phyloP scores from a whole-genome alignment of 2,113 vertebrate genomes.

The Cromileptes altivelis region DNA sequence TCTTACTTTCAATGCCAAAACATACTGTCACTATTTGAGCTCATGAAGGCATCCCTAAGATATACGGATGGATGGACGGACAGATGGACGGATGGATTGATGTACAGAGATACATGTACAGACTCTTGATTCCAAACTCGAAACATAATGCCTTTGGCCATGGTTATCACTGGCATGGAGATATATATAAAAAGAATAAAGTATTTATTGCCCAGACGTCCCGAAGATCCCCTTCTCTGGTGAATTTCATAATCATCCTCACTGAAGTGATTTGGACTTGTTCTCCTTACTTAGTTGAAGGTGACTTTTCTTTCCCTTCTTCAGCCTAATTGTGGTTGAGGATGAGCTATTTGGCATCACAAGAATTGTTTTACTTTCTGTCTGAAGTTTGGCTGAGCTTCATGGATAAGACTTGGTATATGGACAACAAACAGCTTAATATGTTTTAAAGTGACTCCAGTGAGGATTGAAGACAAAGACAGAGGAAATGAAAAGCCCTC shows the following conservation, averaged over 20 bases:
- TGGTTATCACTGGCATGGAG: too few species aligned
- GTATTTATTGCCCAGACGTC: not conserved
- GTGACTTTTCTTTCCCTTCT: slow-evolving; percentile 34
- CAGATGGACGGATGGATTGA: too few species aligned
- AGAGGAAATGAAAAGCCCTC: slow-evolving; percentile 40
- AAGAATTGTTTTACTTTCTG: slow-evolving; percentile 33
- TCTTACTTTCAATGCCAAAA: too few species aligned
- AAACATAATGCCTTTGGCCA: too few species aligned
- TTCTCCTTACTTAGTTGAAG: slow-evolving; percentile 41
- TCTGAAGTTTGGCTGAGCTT: slow-evolving; percentile 55
- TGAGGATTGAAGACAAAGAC: slow-evolving; percentile 40
- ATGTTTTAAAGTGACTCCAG: slow-evolving; percentile 65
- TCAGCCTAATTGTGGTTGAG: slow-evolving; percentile 31
- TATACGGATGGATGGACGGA: too few species aligned
- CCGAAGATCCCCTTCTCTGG: not conserved
- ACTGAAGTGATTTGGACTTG: slow-evolving; percentile 4
- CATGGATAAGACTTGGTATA: slow-evolving; percentile 20
- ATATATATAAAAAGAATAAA: not conserved
- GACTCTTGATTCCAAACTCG: too few species aligned
- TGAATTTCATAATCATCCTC: not conserved
- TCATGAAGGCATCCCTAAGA: too few species aligned
- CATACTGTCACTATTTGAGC: too few species aligned
- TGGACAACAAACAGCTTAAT: slow-evolving; percentile 59
- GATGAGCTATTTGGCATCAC: slow-evolving; percentile 59
- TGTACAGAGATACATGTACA: too few species aligned